A percentile compares a stretch with the other conserved stretches of the same genome.
Conservation (phyloP, 2,797 vertebrate species). For the Spea hammondii region DNA sequence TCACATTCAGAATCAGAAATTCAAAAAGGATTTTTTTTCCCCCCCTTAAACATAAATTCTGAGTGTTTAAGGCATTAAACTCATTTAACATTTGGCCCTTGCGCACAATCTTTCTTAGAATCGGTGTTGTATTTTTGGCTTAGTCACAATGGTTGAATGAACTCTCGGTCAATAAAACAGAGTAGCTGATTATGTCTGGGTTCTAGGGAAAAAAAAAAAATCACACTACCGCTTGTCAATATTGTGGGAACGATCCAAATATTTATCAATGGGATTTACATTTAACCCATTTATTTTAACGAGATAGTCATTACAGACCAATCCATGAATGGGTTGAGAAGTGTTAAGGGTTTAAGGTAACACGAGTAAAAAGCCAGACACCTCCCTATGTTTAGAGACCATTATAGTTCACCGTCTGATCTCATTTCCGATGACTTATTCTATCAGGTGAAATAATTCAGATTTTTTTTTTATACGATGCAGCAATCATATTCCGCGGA, state of each 20-base stretch:
- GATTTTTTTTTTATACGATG: conserved; percentile 31
- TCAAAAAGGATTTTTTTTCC: too few relatives aligned
- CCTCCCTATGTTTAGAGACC: not conserved
- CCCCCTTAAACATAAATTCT: too few relatives aligned
- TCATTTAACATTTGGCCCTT: conserved; percentile 32
- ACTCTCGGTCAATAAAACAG: conserved; percentile 60
- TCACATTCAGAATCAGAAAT: not conserved
- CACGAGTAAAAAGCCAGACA: too few relatives aligned
- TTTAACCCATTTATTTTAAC: too few relatives aligned
- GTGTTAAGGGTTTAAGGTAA: too few relatives aligned
- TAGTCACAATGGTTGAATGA: conserved; percentile 63
- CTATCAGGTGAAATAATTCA: not conserved
- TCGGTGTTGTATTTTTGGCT: conserved; percentile 50
- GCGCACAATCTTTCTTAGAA: conserved; percentile 40
- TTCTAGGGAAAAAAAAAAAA: conserved; percentile 19
- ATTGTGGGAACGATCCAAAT: not conserved
- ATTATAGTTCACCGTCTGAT: not conserved
- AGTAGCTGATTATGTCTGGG: conserved; percentile 53
- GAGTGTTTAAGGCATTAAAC: conserved; percentile 1
- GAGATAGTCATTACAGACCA: too few relatives aligned
- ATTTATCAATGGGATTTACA: not conserved
- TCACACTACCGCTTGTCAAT: too few relatives aligned
- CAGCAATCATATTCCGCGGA: conserved; percentile 76
- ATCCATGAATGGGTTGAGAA: too few relatives aligned
- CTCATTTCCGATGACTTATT: not conserved